These are phyloP conservation scores for Cephalotes varians DNA, from an alignment of 2,888 invertebrate species.

Conservation along the genomic window DNA sequence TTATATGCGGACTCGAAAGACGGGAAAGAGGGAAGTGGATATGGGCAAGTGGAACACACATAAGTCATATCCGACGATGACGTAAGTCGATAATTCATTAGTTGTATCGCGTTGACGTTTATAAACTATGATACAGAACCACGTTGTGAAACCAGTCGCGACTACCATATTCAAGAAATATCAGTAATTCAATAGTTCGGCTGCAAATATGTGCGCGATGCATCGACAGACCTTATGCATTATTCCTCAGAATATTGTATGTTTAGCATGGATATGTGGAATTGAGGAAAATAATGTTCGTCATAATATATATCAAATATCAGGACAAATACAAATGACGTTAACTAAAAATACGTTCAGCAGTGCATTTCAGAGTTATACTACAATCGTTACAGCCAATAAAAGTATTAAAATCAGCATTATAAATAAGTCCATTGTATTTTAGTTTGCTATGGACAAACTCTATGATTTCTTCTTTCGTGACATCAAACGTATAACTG, in stretches of 20 bases:
- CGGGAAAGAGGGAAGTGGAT: slow-evolving; percentile 53
- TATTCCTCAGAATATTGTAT: slow-evolving; percentile 1
- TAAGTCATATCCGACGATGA: slow-evolving; percentile 56
- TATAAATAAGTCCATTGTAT: not conserved
- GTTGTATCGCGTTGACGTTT: slow-evolving; percentile 54
- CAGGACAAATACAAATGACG: not conserved
- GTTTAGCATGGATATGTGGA: not conserved
- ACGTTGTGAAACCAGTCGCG: slow-evolving; percentile 32
- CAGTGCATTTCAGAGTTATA: not conserved
- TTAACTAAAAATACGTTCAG: not conserved
- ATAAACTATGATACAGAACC: slow-evolving; percentile 29
- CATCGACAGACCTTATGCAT: slow-evolving; percentile 18
- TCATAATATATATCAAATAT: not conserved
- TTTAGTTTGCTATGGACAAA: not conserved
- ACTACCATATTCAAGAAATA: slow-evolving; percentile 41
- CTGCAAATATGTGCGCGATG: slow-evolving; percentile 32
- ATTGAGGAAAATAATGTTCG: slow-evolving; percentile 6
- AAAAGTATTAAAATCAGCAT: not conserved
- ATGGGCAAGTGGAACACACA: slow-evolving; percentile 38
- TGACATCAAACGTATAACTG: slow-evolving; percentile 26
- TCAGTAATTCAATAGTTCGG: slow-evolving; percentile 46
- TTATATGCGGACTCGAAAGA: slow-evolving; percentile 60
- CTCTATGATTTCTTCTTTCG: not conserved
- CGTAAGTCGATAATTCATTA: slow-evolving; percentile 70
- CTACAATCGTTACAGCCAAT: not conserved